These are phyloP conservation scores for Rhagonycha fulva DNA, from an alignment of 2,888 invertebrate species.

Conservation along the genomic window DNA sequence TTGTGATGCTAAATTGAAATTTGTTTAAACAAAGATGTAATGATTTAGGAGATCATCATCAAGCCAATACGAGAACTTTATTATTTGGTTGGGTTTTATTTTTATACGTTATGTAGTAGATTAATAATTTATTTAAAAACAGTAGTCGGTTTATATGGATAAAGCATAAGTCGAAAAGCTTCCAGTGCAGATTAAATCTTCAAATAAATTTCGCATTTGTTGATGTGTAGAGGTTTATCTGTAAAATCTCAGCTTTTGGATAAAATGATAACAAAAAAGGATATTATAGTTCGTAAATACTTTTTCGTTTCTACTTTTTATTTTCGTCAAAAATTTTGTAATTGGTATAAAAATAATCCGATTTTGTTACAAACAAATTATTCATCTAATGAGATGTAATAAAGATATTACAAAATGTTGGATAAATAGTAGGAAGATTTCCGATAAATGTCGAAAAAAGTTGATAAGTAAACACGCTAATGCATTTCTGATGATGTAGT, in stretches of 20 bases:
- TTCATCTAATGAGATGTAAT: neutral
- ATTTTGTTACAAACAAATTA: neutral
- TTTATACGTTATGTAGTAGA: too few species aligned
- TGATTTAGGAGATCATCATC: too few species aligned
- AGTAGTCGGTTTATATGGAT: too few species aligned
- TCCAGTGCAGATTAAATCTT: neutral
- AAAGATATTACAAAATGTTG: neutral
- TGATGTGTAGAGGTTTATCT: neutral
- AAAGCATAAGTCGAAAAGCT: too few species aligned
- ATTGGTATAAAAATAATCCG: neutral
- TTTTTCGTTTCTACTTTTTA: neutral
- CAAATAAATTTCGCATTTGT: neutral
- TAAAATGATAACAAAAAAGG: neutral
- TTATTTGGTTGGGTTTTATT: neutral
- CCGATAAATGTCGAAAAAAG: constrained; percentile 12
- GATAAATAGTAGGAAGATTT: constrained; percentile 14
- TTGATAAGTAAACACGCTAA: constrained; percentile 17
- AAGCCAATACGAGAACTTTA: neutral
- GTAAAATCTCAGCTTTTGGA: neutral
- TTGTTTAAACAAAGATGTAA: neutral
- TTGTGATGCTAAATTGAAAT: neutral
- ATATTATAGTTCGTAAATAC: neutral
- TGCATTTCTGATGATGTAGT: constrained; percentile 15
- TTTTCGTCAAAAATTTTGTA: neutral
- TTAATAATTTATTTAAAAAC: too few species aligned